A percentile compares a stretch with the other conserved stretches of the same genome.
Conservation (phyloP, 2,797 vertebrate genomes). For the Glyptemys insculpta region DNA sequence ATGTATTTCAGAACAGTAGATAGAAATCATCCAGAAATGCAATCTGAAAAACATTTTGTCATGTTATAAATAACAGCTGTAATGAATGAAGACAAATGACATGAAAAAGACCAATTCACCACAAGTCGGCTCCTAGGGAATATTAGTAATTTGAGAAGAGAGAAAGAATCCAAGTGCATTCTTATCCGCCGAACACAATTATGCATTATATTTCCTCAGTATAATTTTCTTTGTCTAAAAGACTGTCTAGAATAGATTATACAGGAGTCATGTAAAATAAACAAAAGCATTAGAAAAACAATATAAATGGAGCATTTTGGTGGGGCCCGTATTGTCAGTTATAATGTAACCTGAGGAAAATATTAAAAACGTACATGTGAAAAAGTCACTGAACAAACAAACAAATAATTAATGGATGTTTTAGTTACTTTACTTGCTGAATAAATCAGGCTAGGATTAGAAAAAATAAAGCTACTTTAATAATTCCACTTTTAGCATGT, state of each 20-base stretch:
- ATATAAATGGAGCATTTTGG: neutral
- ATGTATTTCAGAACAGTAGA: slow-evolving; percentile 27
- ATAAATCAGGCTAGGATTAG: neutral
- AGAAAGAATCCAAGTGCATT: slow-evolving; percentile 25
- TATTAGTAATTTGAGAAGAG: slow-evolving; percentile 38
- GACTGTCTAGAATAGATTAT: slow-evolving; percentile 8
- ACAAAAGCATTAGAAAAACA: neutral
- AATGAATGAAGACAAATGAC: slow-evolving; percentile 55
- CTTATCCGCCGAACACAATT: slow-evolving; percentile 17
- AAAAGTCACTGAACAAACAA: neutral
- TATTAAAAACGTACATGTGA: neutral
- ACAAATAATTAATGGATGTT: neutral
- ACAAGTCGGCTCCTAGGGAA: slow-evolving; percentile 16
- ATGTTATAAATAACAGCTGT: slow-evolving; percentile 42
- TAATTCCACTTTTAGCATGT: neutral
- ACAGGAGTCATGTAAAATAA: slow-evolving; percentile 15
- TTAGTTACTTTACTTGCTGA: neutral
- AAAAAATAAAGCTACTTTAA: neutral
- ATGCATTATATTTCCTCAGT: slow-evolving; percentile 30
- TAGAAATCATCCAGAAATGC: slow-evolving; percentile 41
- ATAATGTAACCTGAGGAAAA: neutral
- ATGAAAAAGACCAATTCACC: slow-evolving; percentile 48
- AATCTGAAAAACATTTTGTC: slow-evolving; percentile 9
- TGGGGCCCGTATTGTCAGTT: neutral
- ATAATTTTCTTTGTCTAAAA: slow-evolving; percentile 36